phyloP scores from a whole-genome alignment of 2,888 invertebrate genomes.

The Ochlodes sylvanus region DNA sequence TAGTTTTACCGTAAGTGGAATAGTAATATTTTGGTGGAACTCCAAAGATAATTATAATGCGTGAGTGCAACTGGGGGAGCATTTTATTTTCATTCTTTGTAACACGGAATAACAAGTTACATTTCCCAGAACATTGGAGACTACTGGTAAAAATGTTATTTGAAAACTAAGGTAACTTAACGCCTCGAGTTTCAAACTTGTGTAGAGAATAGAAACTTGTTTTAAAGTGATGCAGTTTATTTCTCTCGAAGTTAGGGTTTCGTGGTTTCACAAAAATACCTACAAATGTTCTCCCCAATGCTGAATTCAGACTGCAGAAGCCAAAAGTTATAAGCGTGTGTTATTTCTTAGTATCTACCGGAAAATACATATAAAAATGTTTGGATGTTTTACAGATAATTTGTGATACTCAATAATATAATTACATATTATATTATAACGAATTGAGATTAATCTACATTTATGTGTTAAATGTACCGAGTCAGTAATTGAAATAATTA shows the following conservation, averaged over 20 bases:
- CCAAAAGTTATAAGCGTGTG: constrained; percentile 6
- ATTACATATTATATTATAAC: no score
- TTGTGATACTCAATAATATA: no score
- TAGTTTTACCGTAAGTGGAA: no score
- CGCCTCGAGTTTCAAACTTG: constrained; percentile 21
- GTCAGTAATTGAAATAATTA: no score
- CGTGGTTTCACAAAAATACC: constrained; percentile 25
- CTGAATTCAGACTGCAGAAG: constrained; percentile 13
- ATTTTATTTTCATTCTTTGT: not conserved
- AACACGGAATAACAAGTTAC: constrained; percentile 1
- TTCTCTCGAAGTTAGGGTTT: constrained; percentile 16
- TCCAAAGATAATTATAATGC: not conserved
- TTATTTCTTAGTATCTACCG: constrained; percentile 5
- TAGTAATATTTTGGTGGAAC: no score
- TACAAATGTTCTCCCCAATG: constrained; percentile 1
- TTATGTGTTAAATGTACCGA: no score
- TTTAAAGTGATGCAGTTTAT: constrained; percentile 32
- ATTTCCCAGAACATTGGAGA: constrained; percentile 17
- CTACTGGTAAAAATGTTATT: constrained; percentile 23
- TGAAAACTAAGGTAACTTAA: constrained; percentile 30
- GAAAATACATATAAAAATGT: not conserved
- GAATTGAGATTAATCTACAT: no score
- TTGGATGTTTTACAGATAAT: not conserved
- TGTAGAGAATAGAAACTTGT: constrained; percentile 33
- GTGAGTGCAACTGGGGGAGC: not conserved